These are phyloP conservation scores for Gasterosteus nipponicus DNA, from an alignment of 2,113 vertebrate species.

Conservation along the genomic window DNA sequence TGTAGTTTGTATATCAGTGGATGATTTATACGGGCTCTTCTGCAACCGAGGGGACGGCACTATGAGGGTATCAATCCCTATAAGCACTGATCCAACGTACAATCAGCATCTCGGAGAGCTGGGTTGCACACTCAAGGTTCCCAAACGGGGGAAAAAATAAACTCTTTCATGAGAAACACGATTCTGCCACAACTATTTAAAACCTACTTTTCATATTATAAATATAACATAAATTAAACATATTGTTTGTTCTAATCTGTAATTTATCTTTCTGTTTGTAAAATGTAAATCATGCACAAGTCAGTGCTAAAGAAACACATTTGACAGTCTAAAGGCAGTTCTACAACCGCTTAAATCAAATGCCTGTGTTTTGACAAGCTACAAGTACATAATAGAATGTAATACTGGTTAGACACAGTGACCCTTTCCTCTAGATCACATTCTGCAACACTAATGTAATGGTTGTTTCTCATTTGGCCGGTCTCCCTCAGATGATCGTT, in stretches of 20 bases:
- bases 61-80: slow-evolving; percentile 80
- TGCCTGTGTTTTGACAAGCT: slow-evolving; percentile 73
- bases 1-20: slow-evolving; percentile 75
- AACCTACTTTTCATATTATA: background rate
- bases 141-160: slow-evolving; percentile 36
- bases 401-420: slow-evolving; percentile 69
- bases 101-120: slow-evolving; percentile 69
- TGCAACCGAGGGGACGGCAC: slow-evolving; percentile 56
- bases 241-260: slow-evolving; percentile 10
- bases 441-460: slow-evolving; percentile 76
- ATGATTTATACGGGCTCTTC: slow-evolving; percentile 78
- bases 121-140: slow-evolving; percentile 70
- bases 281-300: slow-evolving; percentile 13
- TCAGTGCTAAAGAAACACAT: slow-evolving; percentile 34
- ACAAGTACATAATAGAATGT: slow-evolving; percentile 71
- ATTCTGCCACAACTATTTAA: slow-evolving; percentile 10
- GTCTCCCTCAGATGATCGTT: slow-evolving; percentile 63
- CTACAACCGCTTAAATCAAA: slow-evolving; percentile 60
- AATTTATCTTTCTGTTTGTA: background rate
- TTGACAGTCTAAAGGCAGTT: slow-evolving; percentile 53
- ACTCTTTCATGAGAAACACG: slow-evolving; percentile 1
- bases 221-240: slow-evolving; percentile 21
- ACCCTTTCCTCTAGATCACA: slow-evolving; percentile 62
- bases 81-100: slow-evolving; percentile 74
- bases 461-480: slow-evolving; percentile 68